These are phyloP conservation scores for Drosophila cardini DNA, from an alignment of 1,140 invertebrate genomes.

Conservation along the genomic window DNA sequence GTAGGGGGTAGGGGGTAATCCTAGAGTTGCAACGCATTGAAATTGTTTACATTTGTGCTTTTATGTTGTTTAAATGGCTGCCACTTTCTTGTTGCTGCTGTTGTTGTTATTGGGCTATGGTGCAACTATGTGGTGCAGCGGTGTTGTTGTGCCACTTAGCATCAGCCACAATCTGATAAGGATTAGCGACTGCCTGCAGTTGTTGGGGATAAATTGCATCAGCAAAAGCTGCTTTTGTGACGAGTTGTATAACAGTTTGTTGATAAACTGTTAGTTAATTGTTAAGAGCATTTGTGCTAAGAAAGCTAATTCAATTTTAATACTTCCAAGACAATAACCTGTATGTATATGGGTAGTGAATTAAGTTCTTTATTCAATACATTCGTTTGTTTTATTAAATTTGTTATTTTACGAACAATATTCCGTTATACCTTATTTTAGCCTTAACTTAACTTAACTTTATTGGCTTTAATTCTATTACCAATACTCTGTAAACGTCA, in stretches of 20 bases:
- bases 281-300: too few relatives aligned
- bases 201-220: neutral
- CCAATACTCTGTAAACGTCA: too few relatives aligned
- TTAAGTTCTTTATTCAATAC: too few relatives aligned
- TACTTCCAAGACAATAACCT: too few relatives aligned
- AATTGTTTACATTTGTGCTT: slow-evolving; percentile 69
- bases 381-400: too few relatives aligned
- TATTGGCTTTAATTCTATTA: too few relatives aligned
- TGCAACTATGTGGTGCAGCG: slow-evolving; percentile 2
- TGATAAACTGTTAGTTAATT: neutral
- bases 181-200: neutral
- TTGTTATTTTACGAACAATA: too few relatives aligned
- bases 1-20: neutral
- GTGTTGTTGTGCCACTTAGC: slow-evolving; percentile 7
- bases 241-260: neutral
- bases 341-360: too few relatives aligned
- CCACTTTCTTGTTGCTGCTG: slow-evolving; percentile 36
- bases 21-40: slow-evolving; percentile 8
- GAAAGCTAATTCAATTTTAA: too few relatives aligned
- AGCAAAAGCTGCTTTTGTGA: neutral
- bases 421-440: too few relatives aligned
- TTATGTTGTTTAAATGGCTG: slow-evolving; percentile 45
- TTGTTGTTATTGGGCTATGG: neutral
- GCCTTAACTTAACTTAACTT: too few relatives aligned
- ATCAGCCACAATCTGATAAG: neutral